Percentiles rank a stretch among this genome's conserved stretches.
These are phyloP conservation scores for Exocentrus adspersus DNA, from an alignment of 2,888 invertebrate species.

Conservation along the genomic window DNA sequence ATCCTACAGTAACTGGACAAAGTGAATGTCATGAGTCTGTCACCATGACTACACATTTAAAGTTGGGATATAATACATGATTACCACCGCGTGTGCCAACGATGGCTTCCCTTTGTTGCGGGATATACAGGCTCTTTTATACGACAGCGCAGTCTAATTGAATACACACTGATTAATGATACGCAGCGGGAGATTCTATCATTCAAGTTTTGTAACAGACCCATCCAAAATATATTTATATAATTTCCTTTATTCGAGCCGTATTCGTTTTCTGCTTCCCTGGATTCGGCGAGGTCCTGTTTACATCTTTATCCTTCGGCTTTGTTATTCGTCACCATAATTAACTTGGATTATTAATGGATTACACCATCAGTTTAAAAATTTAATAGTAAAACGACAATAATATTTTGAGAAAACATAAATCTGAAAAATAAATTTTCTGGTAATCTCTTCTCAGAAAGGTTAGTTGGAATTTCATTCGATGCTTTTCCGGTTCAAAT, in stretches of 20 bases:
- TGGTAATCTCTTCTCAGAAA: too few species aligned
- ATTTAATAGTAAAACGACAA: too few species aligned
- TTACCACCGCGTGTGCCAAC: slow-evolving; percentile 42
- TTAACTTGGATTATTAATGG: not conserved
- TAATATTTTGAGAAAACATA: too few species aligned
- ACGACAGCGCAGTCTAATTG: slow-evolving; percentile 34
- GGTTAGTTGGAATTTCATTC: too few species aligned
- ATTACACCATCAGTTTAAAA: too few species aligned
- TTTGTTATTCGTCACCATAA: not conserved
- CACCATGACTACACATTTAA: slow-evolving; percentile 35
- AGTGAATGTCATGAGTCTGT: slow-evolving; percentile 27
- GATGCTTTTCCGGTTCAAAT: too few species aligned
- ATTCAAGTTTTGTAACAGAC: slow-evolving; percentile 9
- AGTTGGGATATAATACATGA: slow-evolving; percentile 39
- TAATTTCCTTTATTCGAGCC: not conserved
- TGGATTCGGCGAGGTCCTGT: not conserved
- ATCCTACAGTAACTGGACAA: slow-evolving; percentile 9
- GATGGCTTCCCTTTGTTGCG: slow-evolving; percentile 44
- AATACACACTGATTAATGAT: slow-evolving; percentile 37
- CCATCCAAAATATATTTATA: slow-evolving; percentile 1
- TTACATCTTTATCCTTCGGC: not conserved
- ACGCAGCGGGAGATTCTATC: slow-evolving; percentile 15
- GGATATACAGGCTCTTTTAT: slow-evolving; percentile 43
- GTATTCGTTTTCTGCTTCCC: not conserved
- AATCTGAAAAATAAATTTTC: too few species aligned